Conservation (phyloP, 2,113 vertebrate species). For the Myiopsitta monachus region DNA sequence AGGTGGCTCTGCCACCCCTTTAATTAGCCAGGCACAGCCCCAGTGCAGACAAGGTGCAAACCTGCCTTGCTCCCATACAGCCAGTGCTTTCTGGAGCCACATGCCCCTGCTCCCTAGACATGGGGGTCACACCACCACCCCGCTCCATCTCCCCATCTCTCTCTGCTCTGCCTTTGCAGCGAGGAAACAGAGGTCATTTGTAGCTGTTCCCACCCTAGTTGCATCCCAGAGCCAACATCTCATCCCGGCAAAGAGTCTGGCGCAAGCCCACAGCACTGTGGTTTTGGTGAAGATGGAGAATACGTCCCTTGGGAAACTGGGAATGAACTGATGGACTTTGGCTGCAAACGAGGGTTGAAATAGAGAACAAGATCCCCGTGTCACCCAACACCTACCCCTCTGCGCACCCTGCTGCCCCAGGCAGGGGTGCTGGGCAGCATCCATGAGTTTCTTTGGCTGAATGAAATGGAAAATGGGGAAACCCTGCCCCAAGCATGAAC, state of each 20-base stretch:
- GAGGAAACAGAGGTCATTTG: constrained; percentile 7
- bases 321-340: neutral
- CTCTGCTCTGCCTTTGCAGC: constrained; percentile 43
- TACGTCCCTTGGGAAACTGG: neutral
- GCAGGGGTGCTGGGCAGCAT: neutral
- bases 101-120: neutral
- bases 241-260: neutral
- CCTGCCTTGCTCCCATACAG: neutral
- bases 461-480: neutral
- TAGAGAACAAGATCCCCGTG: neutral
- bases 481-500: neutral
- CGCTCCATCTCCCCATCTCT: neutral
- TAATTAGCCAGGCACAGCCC: neutral
- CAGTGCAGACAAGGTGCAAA: accelerated
- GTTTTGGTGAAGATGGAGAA: neutral
- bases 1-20: neutral
- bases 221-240: neutral
- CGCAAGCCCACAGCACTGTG: neutral
- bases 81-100: accelerated
- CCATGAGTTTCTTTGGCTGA: neutral
- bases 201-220: neutral
- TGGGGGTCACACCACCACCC: neutral
- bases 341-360: neutral
- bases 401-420: neutral
- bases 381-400: neutral